Evolutionary conservation across 2,797 vertebrate species (phyloP).

Genomic region (Potorous gilbertii): DNA sequence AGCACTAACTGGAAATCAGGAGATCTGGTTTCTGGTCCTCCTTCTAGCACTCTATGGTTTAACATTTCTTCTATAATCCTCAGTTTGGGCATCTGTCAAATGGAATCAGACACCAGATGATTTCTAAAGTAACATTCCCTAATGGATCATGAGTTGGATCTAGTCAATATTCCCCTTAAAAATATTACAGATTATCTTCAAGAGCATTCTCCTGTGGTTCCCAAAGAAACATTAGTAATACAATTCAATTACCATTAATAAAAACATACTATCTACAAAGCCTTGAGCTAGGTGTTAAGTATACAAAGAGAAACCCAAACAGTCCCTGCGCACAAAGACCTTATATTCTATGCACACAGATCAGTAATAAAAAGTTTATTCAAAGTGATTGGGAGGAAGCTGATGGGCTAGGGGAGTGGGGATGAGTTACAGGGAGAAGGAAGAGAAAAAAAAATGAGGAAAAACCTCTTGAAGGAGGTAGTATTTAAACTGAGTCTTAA

Average conservation of each 20-base stretch:
- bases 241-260: neutral
- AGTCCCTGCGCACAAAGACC: neutral
- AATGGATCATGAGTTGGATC: neutral
- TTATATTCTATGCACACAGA: neutral
- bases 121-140: neutral
- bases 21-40: neutral
- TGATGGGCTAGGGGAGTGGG: neutral
- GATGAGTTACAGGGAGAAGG: neutral
- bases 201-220: neutral
- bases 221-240: neutral
- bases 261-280: neutral
- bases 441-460: neutral
- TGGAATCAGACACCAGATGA: neutral
- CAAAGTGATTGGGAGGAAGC: neutral
- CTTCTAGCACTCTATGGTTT: neutral
- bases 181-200: neutral
- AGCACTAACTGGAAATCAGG: neutral
- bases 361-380: neutral
- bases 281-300: neutral
- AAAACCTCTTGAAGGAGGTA: neutral
- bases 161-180: neutral
- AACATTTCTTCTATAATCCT: too few species aligned
- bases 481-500: neutral
- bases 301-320: neutral
- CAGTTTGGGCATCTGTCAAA: neutral